Evolutionary conservation across 2,113 vertebrate genomes (phyloP).

Genomic region (Neogale vison): DNA sequence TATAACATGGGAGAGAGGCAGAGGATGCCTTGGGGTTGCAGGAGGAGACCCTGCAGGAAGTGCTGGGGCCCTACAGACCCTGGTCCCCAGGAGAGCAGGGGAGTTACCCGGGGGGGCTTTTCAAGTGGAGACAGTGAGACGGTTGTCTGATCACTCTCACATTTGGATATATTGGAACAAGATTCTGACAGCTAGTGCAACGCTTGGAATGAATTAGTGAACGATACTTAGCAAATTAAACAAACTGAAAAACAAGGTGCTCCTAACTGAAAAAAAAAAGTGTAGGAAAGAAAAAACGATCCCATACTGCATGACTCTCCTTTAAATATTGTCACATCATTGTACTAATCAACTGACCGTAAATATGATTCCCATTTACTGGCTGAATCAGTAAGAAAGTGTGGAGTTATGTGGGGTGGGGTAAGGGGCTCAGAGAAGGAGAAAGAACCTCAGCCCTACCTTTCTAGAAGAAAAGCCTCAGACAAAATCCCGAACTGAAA

Average conservation of each 20-base stretch:
- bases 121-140: neutral
- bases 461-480: neutral
- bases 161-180: neutral
- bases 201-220: neutral
- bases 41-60: no score
- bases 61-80: no score
- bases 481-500: neutral
- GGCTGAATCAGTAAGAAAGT: neutral
- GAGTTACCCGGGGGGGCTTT: neutral
- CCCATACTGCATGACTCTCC: no score
- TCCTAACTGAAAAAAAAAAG: neutral
- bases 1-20: no score
- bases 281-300: neutral
- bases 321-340: neutral
- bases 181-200: neutral
- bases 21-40: no score
- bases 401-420: neutral
- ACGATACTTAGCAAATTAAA: neutral
- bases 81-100: no score
- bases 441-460: neutral
- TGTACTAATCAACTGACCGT: no score
- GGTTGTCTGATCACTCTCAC: neutral
- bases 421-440: neutral
- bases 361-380: no score
- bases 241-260: neutral